These are phyloP conservation scores for Drosophila persimilis DNA, from an alignment of 1,140 invertebrate species.

Conservation along the genomic window DNA sequence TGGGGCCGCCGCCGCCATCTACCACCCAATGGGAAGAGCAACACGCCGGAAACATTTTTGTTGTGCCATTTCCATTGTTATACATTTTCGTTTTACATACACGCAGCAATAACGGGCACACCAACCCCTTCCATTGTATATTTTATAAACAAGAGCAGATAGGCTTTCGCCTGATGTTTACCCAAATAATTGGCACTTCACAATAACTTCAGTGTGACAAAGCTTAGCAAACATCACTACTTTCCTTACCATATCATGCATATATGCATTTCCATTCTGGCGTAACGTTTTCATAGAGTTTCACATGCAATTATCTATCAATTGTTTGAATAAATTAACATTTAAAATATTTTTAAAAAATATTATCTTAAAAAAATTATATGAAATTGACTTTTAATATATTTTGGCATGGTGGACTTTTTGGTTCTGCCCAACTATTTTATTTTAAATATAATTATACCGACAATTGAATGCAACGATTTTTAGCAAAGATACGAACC, in stretches of 20 bases:
- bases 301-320: too few relatives aligned
- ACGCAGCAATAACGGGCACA: constrained; percentile 18
- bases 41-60: constrained; percentile 60
- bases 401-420: too few relatives aligned
- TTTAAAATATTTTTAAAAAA: too few relatives aligned
- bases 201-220: constrained; percentile 7
- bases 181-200: constrained; percentile 18
- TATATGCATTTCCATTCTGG: not conserved
- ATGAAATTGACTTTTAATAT: too few relatives aligned
- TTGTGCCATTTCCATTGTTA: constrained; percentile 62
- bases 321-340: too few relatives aligned
- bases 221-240: not conserved
- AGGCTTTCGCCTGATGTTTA: constrained; percentile 2
- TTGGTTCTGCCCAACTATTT: not conserved
- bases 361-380: too few relatives aligned
- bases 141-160: constrained; percentile 49
- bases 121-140: constrained; percentile 43
- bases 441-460: not conserved
- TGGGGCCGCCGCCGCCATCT: constrained; percentile 23
- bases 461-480: not conserved
- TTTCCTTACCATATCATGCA: constrained; percentile 1
- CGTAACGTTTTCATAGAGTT: too few relatives aligned
- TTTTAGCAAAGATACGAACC: constrained; percentile 1
- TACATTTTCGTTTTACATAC: constrained; percentile 59
- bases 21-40: constrained; percentile 33